Base-by-base conservation (phyloP, 2,113 vertebrate species). In the Lampris megalopsis region DNA sequence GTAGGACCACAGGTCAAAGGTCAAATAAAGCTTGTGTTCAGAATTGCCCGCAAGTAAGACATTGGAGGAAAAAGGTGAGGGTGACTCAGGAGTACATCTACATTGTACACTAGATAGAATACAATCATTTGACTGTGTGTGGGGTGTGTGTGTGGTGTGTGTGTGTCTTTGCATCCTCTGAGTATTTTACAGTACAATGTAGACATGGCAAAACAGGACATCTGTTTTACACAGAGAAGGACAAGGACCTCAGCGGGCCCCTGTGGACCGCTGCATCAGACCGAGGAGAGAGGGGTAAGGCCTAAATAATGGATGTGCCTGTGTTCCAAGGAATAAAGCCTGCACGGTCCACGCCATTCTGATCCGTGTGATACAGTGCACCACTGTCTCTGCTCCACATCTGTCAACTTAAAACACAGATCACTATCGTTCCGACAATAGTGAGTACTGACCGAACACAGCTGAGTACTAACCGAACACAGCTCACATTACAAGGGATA, bases 301-400 rank as follows among this genome's bases (percentile, higher is more conserved):
- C 60, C 84, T 91, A 88, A 89, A 93, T 91, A 90, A 90, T 91
- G 84, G 82, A 92, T 86, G 84, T 48, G 43, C 58, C 71, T 63
- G n/a, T 82, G 66, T 62, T 78, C 75, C 36, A 67, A 40, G 59
- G 72, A 80, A 83, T 70, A 71, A 52, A 70, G 52, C 24, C 49
- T 42, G 49, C 63, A 56, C 8, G 67, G 53, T 68, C 50, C 48
- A 68, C 73, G 67, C 74, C 49, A 53, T 38, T 57, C 9, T 63
- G 37, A 72, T 54, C n/a, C 69, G 63, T 49, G 37, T 36, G 63
- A 24, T 38, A 68, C 53, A 80, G 47, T 60, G 37, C 63, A 48
- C 74, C 41, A 57, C 37, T 42, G 52, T 61, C 59, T 59, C 63
- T 71, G 35, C 2, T 24, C 56, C 41, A 45, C 42, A 48, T 42